A percentile compares a stretch with the other conserved stretches of the same genome.
phyloP scores from a whole-genome alignment of 2,888 invertebrate genomes.

The Agrotis segetum region DNA sequence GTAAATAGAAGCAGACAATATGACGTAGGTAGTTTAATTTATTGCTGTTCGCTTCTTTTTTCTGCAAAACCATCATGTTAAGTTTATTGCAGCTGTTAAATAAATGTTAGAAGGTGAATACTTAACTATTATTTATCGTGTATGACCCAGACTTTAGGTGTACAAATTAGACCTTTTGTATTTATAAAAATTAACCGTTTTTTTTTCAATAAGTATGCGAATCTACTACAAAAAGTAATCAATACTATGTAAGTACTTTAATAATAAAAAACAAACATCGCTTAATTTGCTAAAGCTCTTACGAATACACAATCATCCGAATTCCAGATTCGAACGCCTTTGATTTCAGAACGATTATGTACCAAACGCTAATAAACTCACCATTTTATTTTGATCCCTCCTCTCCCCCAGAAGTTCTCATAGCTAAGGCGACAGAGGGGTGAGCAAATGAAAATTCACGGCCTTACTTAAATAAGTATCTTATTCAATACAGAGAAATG shows the following conservation, averaged over 20 bases:
- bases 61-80: not conserved
- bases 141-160: too few relatives aligned
- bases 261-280: slow-evolving; percentile 74
- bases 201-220: not conserved
- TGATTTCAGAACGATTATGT: slow-evolving; percentile 84
- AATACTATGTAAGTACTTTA: slow-evolving; percentile 3
- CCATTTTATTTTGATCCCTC: slow-evolving; percentile 77
- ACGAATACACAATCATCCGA: slow-evolving; percentile 78
- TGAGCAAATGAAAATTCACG: slow-evolving; percentile 65
- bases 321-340: slow-evolving; percentile 80
- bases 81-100: slow-evolving; percentile 1
- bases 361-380: slow-evolving; percentile 79
- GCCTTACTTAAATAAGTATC: slow-evolving; percentile 77
- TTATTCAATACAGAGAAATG: slow-evolving; percentile 87
- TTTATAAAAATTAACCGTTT: not conserved
- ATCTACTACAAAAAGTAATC: not conserved
- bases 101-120: not conserved
- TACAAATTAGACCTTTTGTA: not conserved
- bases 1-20: not conserved
- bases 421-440: slow-evolving; percentile 52
- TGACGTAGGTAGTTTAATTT: not conserved
- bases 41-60: not conserved
- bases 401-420: slow-evolving; percentile 48
- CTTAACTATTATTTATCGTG: not conserved
- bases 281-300: slow-evolving; percentile 82